Evolutionary conservation across 2,888 invertebrate species (phyloP).

Genomic region (Eristalinus sepulchralis): DNA sequence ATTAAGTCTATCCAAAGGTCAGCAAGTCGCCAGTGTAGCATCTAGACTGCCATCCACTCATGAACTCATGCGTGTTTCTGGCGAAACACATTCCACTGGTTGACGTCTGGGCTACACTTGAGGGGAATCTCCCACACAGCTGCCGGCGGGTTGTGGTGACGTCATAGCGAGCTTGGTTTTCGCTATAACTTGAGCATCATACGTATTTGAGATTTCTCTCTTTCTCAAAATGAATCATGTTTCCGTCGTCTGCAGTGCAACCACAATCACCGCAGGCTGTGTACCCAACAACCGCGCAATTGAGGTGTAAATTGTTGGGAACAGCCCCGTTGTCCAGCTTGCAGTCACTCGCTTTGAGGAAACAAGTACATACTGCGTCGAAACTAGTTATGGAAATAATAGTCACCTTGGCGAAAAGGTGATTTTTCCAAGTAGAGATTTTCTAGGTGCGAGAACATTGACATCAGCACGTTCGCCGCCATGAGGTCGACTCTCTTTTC

Average conservation of each 20-base stretch:
- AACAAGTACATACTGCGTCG: background rate
- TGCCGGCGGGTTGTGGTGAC: background rate
- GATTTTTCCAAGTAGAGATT: background rate
- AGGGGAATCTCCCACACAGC: background rate
- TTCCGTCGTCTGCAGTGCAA: background rate
- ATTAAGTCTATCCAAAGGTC: constrained; percentile 43
- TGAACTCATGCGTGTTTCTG: background rate
- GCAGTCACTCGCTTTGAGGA: background rate
- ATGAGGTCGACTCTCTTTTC: background rate
- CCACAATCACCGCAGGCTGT: background rate
- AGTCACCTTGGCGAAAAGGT: background rate
- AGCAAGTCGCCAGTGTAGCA: background rate
- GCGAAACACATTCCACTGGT: background rate
- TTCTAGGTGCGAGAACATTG: background rate
- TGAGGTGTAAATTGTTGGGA: background rate
- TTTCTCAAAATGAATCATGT: background rate
- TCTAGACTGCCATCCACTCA: background rate
- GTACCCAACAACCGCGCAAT: background rate
- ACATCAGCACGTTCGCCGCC: background rate
- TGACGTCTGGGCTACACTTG: background rate
- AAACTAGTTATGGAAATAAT: background rate
- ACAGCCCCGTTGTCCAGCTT: background rate
- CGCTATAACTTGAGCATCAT: background rate
- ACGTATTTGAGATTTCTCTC: background rate
- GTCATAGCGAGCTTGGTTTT: background rate